A percentile compares a stretch with the other conserved stretches of the same genome.
Conservation (phyloP, 2,797 vertebrate genomes). For the Nyctalus aviator region DNA sequence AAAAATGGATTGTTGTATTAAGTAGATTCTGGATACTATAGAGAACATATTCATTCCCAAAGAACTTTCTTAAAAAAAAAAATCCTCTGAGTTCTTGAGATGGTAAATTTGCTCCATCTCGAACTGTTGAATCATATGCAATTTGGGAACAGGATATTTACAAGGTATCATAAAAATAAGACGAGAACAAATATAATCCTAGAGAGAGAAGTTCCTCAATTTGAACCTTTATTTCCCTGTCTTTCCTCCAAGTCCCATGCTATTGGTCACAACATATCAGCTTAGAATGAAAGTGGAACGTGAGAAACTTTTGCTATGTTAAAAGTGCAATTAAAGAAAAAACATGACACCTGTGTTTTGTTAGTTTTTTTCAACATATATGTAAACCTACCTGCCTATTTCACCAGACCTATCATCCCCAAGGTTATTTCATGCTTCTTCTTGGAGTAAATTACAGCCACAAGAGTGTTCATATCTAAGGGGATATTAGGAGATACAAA, state of each 20-base stretch:
- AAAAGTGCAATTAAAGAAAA: slow-evolving; percentile 49
- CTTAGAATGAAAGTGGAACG: not conserved
- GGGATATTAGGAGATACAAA: not conserved
- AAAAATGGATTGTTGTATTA: slow-evolving; percentile 4
- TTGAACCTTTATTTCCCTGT: slow-evolving; percentile 5
- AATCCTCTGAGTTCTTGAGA: not conserved
- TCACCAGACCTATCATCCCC: not conserved
- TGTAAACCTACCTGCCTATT: slow-evolving; percentile 23
- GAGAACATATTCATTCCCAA: not conserved
- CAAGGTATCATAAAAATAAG: slow-evolving; percentile 46
- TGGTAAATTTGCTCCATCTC: slow-evolving; percentile 23
- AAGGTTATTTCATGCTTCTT: not conserved
- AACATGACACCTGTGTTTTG: not conserved
- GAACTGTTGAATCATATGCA: not conserved
- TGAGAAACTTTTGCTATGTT: not conserved
- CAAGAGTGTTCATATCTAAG: not conserved
- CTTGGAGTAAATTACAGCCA: not conserved
- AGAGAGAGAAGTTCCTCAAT: not conserved
- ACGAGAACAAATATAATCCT: not conserved
- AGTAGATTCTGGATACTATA: not conserved
- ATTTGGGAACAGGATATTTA: not conserved
- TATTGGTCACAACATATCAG: not conserved
- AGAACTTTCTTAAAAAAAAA: not conserved
- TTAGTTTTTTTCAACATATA: not conserved
- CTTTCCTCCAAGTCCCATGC: not conserved